phyloP scores from a whole-genome alignment of 2,888 invertebrate species.

The Allophyes oxyacanthae region DNA sequence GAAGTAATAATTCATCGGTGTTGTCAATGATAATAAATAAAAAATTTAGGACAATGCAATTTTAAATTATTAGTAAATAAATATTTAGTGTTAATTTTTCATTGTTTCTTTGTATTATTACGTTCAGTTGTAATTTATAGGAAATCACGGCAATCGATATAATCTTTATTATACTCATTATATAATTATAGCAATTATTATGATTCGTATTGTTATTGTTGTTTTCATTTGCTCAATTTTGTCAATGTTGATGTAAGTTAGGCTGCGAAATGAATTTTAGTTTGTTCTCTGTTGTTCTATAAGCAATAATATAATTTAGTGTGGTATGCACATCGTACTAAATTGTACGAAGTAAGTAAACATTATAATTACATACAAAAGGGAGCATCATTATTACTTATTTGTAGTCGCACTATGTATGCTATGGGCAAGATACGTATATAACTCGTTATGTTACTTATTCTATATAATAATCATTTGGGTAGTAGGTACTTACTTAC shows the following conservation, averaged over 20 bases:
- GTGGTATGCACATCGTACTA: constrained; percentile 44
- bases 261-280: constrained; percentile 74
- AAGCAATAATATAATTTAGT: constrained; percentile 59
- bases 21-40: constrained; percentile 75
- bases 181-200: constrained; percentile 75
- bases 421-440: constrained; percentile 51
- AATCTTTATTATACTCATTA: constrained; percentile 80
- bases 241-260: constrained; percentile 84
- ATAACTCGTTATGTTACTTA: constrained; percentile 21
- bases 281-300: constrained; percentile 73
- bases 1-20: constrained; percentile 75
- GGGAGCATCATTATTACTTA: constrained; percentile 41
- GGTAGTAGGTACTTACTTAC: constrained; percentile 21
- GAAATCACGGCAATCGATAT: constrained; percentile 71
- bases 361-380: constrained; percentile 20
- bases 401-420: constrained; percentile 45
- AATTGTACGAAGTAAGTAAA: constrained; percentile 34
- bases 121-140: constrained; percentile 73
- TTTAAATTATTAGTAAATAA: constrained; percentile 72
- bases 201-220: constrained; percentile 84
- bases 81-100: constrained; percentile 70
- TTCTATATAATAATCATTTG: constrained; percentile 23
- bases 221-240: constrained; percentile 89
- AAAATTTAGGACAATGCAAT: constrained; percentile 83
- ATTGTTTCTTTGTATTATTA: constrained; percentile 58